Evolutionary conservation across 2,888 invertebrate species (phyloP).

Genomic region (Onthophagus sagittarius): DNA sequence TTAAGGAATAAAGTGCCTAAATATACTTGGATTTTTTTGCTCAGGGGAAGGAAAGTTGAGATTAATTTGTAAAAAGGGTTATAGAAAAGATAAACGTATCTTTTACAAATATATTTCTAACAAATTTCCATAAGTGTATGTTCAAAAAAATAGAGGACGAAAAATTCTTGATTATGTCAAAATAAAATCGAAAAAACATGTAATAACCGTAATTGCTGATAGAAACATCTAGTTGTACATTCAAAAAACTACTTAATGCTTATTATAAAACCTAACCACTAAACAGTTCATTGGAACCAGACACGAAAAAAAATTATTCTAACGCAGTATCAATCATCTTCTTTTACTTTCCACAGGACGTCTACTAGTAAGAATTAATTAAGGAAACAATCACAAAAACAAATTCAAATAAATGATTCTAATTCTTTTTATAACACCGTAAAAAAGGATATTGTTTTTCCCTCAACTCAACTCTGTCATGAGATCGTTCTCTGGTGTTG

Average conservation of each 20-base stretch:
- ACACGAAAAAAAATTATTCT: conserved; percentile 4
- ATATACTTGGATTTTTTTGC: not conserved
- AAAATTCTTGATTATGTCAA: not conserved
- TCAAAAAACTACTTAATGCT: conserved; percentile 18
- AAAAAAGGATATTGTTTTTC: conserved; percentile 80
- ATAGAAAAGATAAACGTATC: not conserved
- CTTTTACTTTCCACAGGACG: conserved; percentile 49
- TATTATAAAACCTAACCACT: not conserved
- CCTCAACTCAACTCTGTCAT: conserved; percentile 68
- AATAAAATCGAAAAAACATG: conserved; percentile 14
- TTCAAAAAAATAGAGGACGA: not conserved
- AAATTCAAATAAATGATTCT: conserved; percentile 8
- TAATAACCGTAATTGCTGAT: conserved; percentile 17
- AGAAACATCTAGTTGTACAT: conserved; percentile 22
- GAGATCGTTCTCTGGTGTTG: conserved; percentile 63
- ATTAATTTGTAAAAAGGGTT: not conserved
- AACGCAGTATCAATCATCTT: conserved; percentile 41
- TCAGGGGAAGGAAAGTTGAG: not conserved
- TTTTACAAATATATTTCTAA: not conserved
- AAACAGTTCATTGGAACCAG: conserved; percentile 17
- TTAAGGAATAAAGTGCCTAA: conserved; percentile 9
- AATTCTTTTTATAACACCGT: conserved; percentile 19
- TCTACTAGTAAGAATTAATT: conserved; percentile 44
- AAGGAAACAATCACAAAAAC: conserved; percentile 39
- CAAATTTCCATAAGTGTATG: not conserved